Evolutionary conservation across 2,113 vertebrate species (phyloP).

Genomic region (Pteronura brasiliensis): DNA sequence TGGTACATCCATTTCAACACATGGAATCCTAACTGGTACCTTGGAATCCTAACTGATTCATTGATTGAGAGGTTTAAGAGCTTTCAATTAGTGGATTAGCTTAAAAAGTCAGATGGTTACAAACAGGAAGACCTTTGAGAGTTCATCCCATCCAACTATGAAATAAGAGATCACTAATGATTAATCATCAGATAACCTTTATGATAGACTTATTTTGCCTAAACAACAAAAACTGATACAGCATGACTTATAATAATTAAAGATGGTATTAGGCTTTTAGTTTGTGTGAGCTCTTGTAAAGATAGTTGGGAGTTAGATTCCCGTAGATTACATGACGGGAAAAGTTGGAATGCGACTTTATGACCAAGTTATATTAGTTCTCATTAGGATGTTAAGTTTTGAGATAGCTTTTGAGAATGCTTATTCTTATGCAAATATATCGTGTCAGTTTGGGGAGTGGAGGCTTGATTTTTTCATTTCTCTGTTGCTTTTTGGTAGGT

Average conservation of each 20-base stretch:
- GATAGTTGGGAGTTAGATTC: neutral
- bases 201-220: neutral
- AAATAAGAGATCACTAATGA: neutral
- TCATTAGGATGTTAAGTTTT: neutral
- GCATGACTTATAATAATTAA: neutral
- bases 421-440: conserved; percentile 5
- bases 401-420: neutral
- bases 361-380: neutral
- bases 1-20: neutral
- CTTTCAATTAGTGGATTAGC: neutral
- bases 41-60: neutral
- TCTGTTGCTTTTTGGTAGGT: neutral
- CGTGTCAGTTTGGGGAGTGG: neutral
- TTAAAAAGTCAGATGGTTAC: conserved; percentile 6
- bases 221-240: neutral
- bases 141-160: neutral
- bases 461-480: neutral
- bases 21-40: neutral
- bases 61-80: neutral
- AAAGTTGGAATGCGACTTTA: neutral
- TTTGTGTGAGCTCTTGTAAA: neutral
- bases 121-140: neutral
- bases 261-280: neutral
- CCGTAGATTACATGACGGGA: neutral
- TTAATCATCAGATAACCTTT: neutral